Evolutionary conservation across 2,888 invertebrate genomes (phyloP).

Genomic region (Chelonus formosanus): DNA sequence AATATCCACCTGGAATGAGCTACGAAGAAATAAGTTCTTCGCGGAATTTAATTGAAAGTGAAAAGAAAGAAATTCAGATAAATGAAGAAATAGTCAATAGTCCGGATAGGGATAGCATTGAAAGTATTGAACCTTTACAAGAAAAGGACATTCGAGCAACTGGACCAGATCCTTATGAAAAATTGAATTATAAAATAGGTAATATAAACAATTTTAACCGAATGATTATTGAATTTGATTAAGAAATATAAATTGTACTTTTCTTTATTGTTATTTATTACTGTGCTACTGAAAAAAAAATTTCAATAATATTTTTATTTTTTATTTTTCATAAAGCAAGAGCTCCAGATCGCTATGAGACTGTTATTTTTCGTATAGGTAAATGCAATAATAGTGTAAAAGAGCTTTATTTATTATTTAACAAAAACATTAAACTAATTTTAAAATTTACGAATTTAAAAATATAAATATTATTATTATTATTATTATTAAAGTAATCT

Average conservation of each 20-base stretch:
- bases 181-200: constrained; percentile 65
- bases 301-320: constrained; percentile 25
- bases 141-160: constrained; percentile 62
- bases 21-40: constrained; percentile 63
- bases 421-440: too few relatives aligned
- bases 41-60: constrained; percentile 46
- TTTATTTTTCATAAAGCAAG: constrained; percentile 56
- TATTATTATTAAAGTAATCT: too few relatives aligned
- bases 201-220: constrained; percentile 36
- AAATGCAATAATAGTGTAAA: constrained; percentile 51
- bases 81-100: constrained; percentile 47
- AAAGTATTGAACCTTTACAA: constrained; percentile 59
- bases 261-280: constrained; percentile 20
- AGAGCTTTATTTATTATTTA: constrained; percentile 23
- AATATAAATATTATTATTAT: too few relatives aligned
- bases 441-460: too few relatives aligned
- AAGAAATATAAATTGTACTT: background rate
- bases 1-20: constrained; percentile 61
- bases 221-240: background rate
- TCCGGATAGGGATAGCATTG: constrained; percentile 56
- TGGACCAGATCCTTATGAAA: constrained; percentile 66
- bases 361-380: constrained; percentile 63
- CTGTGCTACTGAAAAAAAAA: background rate
- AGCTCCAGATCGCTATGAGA: constrained; percentile 63
- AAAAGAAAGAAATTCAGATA: constrained; percentile 44